Evolutionary conservation across 2,797 vertebrate genomes (phyloP).

Genomic region (Liparis tanakae): DNA sequence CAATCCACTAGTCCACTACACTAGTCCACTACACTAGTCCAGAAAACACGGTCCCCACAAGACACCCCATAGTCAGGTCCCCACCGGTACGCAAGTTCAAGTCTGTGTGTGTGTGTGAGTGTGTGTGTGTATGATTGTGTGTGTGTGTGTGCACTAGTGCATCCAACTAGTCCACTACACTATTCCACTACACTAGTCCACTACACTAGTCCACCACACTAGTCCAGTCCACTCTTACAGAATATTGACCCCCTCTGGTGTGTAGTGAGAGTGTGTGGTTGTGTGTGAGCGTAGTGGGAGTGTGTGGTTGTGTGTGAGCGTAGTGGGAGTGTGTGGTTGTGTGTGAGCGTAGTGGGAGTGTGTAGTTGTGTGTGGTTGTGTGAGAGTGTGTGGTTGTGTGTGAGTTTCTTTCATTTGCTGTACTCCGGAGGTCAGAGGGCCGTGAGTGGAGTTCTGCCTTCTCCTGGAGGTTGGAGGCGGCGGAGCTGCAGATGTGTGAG

Average conservation of each 20-base stretch:
- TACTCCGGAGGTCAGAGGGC: constrained; percentile 40
- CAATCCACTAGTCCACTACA: too few relatives aligned
- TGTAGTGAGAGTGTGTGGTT: constrained; percentile 8
- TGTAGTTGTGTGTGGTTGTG: constrained; percentile 8
- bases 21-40: too few relatives aligned
- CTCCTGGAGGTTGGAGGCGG: constrained; percentile 47
- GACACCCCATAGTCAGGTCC: too few relatives aligned
- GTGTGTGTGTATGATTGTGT: too few relatives aligned
- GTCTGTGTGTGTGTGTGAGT: too few relatives aligned
- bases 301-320: constrained; percentile 8
- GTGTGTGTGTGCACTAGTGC: too few relatives aligned
- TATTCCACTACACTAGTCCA: too few relatives aligned
- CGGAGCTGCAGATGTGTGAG: constrained; percentile 65
- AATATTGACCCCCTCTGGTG: constrained; percentile 3
- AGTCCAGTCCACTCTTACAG: not conserved
- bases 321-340: constrained; percentile 7
- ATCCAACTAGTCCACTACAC: too few relatives aligned
- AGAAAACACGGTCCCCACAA: too few relatives aligned
- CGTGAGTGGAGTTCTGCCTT: constrained; percentile 45
- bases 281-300: constrained; percentile 10
- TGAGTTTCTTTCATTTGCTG: too few relatives aligned
- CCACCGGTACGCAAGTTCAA: too few relatives aligned
- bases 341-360: constrained; percentile 6
- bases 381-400: constrained; percentile 10
- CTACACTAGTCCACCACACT: too few relatives aligned